Conservation (phyloP, 1,140 invertebrate species). For the Argopecten irradians region DNA sequence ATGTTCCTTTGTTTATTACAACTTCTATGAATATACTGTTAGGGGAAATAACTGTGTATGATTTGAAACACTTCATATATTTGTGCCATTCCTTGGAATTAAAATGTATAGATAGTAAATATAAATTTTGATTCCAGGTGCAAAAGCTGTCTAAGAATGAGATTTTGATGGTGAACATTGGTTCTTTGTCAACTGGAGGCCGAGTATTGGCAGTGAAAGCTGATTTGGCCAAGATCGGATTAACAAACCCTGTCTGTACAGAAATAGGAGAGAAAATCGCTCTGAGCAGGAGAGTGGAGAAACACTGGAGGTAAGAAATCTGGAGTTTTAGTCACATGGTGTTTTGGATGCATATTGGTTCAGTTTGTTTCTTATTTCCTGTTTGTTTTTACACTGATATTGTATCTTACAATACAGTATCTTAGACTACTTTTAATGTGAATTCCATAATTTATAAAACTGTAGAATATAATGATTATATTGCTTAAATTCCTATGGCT, state of each 20-base stretch:
- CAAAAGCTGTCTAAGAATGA: slow-evolving; percentile 91
- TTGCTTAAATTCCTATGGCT: no score
- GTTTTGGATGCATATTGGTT: background rate
- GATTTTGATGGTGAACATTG: slow-evolving; percentile 98
- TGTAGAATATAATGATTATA: background rate
- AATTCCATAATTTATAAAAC: background rate
- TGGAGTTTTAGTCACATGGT: no score
- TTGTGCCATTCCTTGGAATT: background rate
- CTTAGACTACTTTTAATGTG: background rate
- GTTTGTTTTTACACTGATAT: background rate
- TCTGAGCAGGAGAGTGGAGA: slow-evolving; percentile 97
- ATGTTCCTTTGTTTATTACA: no score
- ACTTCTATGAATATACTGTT: background rate
- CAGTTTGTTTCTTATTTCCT: background rate
- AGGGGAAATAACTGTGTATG: no score
- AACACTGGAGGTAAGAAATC: slow-evolving; percentile 94
- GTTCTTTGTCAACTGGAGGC: slow-evolving; percentile 98
- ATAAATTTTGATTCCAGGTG: slow-evolving; percentile 79
- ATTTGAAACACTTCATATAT: background rate
- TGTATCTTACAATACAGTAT: background rate
- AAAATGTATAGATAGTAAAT: background rate
- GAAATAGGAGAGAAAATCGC: slow-evolving; percentile 99
- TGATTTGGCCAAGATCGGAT: slow-evolving; percentile 97
- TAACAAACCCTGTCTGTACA: slow-evolving; percentile 98
- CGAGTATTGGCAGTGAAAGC: slow-evolving; percentile 96